Base-by-base conservation (phyloP, 2,113 vertebrate species). In the Phrynosoma platyrhinos region DNA sequence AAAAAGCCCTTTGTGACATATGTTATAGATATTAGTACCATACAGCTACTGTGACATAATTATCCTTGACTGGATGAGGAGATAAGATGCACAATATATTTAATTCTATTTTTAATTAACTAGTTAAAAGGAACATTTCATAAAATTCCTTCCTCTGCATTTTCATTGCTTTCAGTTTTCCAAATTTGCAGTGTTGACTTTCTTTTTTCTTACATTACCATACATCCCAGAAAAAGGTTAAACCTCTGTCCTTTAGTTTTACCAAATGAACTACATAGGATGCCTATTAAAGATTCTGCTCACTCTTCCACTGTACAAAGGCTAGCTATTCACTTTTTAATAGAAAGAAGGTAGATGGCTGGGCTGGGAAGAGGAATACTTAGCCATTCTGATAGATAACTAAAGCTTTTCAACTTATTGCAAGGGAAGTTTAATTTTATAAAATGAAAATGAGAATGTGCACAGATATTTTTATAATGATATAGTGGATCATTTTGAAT, bases 51-150 rank as follows among this genome's bases (percentile, higher is more conserved):
- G 55, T 21, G 72, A 88, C 23, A 85, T 6, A 21, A 82, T 55
- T 82, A 9, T 3, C 21, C 53, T 30, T 0, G 0, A 81, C 84
- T 89, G 87, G 4, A 84, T 2, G 27, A 84, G 1, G 10, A 66
- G 47, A 91, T 55, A 81, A 83, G 0, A 25, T 52, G 32, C 27
- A 83, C 66, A 66, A 30, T 74, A 84, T 88, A 87, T 87, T 27
- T 89, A 42, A 62, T 81, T 75, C 1, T 79, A 27, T 79, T 12
- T 83, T 78, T 84, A 52, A 81, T 84, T 78, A 1, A 0, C 5
- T 16, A 2, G 84, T 93, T 83, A 89, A 84, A 74, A 25, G 64
- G 74, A 36, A 10, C 4, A 27, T 80, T 91, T 88, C 82, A 83
- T 87, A 77, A 2, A 83, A 52, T 47, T 25, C 13, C 68, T 77